Percentiles rank a stretch among this genome's conserved stretches.
Evolutionary conservation across 2,888 invertebrate species (phyloP).

Genomic region (Synanthedon formicaeformis): DNA sequence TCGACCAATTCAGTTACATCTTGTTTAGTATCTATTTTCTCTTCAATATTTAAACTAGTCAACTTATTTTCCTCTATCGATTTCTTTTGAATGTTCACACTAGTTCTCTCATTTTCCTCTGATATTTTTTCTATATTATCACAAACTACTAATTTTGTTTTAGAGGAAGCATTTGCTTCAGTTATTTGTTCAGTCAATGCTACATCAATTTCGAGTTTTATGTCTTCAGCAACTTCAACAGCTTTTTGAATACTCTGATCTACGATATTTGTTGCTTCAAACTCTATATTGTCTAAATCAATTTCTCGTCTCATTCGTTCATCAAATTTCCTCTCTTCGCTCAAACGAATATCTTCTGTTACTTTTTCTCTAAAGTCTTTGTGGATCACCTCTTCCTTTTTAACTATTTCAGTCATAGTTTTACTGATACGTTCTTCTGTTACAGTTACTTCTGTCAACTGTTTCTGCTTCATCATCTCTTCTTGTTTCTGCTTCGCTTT

Average conservation of each 20-base stretch:
- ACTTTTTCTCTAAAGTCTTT: conserved; percentile 13
- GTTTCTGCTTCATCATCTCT: conserved; percentile 5
- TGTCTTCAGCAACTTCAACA: conserved; percentile 37
- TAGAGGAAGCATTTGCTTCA: background rate
- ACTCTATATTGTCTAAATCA: conserved; percentile 38
- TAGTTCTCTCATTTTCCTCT: conserved; percentile 1
- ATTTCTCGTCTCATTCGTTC: conserved; percentile 28
- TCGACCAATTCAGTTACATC: conserved; percentile 11
- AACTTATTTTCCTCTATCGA: background rate
- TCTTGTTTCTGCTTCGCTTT: conserved; percentile 13
- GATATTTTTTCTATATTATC: conserved; percentile 2
- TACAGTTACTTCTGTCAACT: conserved; percentile 1
- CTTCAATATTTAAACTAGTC: background rate
- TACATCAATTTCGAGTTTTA: conserved; percentile 38
- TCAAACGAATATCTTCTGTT: conserved; percentile 7
- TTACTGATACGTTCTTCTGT: conserved; percentile 4
- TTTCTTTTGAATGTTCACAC: background rate
- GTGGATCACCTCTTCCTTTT: conserved; percentile 6
- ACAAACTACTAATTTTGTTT: background rate
- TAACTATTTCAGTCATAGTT: conserved; percentile 5
- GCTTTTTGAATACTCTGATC: conserved; percentile 48
- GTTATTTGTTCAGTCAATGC: conserved; percentile 16
- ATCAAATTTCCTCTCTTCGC: conserved; percentile 15
- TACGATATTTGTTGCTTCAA: conserved; percentile 37
- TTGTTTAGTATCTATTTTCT: background rate